Evolutionary conservation across 92 coral and sea anemone genomes (phyloP).

Genomic region (Parazoanthus darwini): DNA sequence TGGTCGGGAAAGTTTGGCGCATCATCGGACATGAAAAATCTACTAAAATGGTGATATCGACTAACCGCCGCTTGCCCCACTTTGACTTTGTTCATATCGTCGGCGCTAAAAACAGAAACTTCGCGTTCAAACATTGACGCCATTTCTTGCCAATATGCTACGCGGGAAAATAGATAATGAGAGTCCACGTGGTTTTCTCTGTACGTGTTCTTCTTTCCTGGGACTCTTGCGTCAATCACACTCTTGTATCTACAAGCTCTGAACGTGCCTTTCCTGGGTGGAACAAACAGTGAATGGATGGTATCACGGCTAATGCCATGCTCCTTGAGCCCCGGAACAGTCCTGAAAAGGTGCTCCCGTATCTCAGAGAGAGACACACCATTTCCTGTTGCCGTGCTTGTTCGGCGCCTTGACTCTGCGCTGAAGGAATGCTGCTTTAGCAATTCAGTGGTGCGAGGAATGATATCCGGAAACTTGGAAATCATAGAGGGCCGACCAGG

Average conservation of each 20-base stretch:
- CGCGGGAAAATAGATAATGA: slow-evolving; percentile 27
- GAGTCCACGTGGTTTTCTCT: slow-evolving; percentile 2
- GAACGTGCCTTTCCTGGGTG: slow-evolving; percentile 20
- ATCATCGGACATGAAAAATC: slow-evolving; percentile 20
- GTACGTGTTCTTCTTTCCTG: slow-evolving; percentile 5
- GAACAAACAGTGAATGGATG: not conserved
- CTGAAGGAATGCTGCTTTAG: slow-evolving; percentile 25
- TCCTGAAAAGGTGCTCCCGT: slow-evolving; percentile 25
- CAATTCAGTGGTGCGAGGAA: slow-evolving; percentile 18
- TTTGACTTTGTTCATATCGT: slow-evolving; percentile 26
- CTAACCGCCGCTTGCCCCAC: slow-evolving; percentile 36
- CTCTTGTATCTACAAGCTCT: slow-evolving; percentile 13
- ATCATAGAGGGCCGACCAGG: slow-evolving; percentile 2
- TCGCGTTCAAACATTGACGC: not conserved
- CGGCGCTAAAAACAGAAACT: not conserved
- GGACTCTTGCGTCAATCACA: slow-evolving; percentile 31
- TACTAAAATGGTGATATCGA: slow-evolving; percentile 26
- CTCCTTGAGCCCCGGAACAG: slow-evolving; percentile 27
- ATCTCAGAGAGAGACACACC: slow-evolving; percentile 33
- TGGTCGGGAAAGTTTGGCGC: slow-evolving; percentile 35
- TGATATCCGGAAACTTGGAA: slow-evolving; percentile 33
- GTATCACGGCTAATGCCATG: slow-evolving; percentile 21
- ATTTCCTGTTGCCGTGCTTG: slow-evolving; percentile 24
- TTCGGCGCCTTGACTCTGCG: slow-evolving; percentile 14
- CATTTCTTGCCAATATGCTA: slow-evolving; percentile 3